Base-by-base conservation (phyloP, 2,797 vertebrate species). In the Schizopygopsis malacanthus region DNA sequence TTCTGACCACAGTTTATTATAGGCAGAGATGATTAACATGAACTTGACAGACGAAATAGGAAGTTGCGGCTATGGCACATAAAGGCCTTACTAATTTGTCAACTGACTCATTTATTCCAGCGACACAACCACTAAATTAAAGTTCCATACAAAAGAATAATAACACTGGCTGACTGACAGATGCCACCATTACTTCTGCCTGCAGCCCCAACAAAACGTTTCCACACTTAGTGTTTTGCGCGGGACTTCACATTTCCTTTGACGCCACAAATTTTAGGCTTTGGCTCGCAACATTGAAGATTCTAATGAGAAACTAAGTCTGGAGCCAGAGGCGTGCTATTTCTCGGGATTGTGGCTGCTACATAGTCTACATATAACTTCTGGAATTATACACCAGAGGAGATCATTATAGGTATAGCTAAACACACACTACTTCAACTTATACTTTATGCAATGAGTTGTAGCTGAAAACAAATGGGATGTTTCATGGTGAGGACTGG, bases 371-470 rank as follows among this genome's bases (percentile, higher is more conserved):
- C 92, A 90, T 95, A 93, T 94, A 95, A 93, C 91, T 90, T 61
- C 0, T 76, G 77, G 92, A 95, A 95, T 95, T 95, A 95, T 87
- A 94, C 87, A 89, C 91, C 91, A 78, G 89, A 90, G 86, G 88
- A 92, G 90, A 84, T 94, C 91, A 94, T 95, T 95, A 94, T 88
- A 92, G 90, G 90, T 79, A 87, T 79, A 78, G 87, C 87, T 84
- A 75, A 90, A 91, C 79, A 87, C 89, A 88, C 86, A 86, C 79
- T 72, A 28, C 28, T 63, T 86, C 52, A 86, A 86, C 65, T 87
- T 82, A 87, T 85, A 84, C 82, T 86, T 88, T 71, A 85, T 82
- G 28, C 69, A 82, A 82, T 85, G 85, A 86, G 86, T 67, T 70
- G 37, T 78, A 84, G 88, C 78, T 83, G 28, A 87, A 91, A 90